Evolutionary conservation across 2,888 invertebrate species (phyloP), one percentile per base, ranked within the genome.

Genomic region (Oscheius sp.): DNA sequence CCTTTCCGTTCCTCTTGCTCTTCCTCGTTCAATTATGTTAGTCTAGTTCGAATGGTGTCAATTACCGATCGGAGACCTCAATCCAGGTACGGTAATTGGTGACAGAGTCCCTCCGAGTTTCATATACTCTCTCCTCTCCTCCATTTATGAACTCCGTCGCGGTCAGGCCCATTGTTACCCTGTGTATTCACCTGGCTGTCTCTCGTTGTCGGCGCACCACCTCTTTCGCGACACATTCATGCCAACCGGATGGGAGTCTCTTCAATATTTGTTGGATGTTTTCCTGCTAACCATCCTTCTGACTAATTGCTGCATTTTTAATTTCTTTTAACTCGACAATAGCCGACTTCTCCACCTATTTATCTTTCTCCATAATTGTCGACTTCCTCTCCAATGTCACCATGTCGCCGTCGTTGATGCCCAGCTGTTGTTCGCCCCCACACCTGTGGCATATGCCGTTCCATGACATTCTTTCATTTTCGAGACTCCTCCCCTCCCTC

Each of bases 101-200:
- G 59, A 9, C 30, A 9, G 41, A 26, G 59, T 5, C 41, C 17
- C 63, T 63, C 61, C 44, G 28, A 17, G 22, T 64, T 45, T 28
- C 51, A 38, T 33, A 9, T 54, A 22, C 38, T 64, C 64, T 51
- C 64, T 65, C 54, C 24, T 22, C 51, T 47, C 47, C 36, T 44
- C 56, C 65, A 65, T 56, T 65, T 65, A 54, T 65, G 54, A 65
- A 54, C 56, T 65, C 54, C 41, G 54, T 54, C 56, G 49, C 54
- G 44, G 56, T 44, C 45, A 54, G 36, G 44, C 24, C 56, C 41
- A 45, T 54, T 54, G 32, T 65, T 38, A 33, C 44, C 45, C 49
- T 63, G 44, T 65, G 65, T 65, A 65, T 65, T 56, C 56, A 51
- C 56, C 51, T 51, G 65, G 28, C 51, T 41, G n/a, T 64, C 65